These are phyloP conservation scores for Ptychoptera contaminata DNA, from an alignment of 2,888 invertebrate genomes.

Conservation along the genomic window DNA sequence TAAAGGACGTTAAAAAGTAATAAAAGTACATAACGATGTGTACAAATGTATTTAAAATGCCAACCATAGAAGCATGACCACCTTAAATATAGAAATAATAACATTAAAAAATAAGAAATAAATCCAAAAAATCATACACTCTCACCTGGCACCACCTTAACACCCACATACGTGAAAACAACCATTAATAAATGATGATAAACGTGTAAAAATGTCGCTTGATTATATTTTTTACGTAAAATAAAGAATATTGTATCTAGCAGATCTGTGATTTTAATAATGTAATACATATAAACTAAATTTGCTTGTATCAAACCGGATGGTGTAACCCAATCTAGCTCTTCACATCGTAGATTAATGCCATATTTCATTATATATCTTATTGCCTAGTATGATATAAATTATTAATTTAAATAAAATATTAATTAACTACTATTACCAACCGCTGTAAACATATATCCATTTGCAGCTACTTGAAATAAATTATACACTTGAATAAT, in stretches of 20 bases:
- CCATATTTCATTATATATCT: neutral
- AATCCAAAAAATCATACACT: too few relatives aligned
- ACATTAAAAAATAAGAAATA: neutral
- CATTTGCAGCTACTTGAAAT: conserved; percentile 43
- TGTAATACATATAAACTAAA: conserved; percentile 37
- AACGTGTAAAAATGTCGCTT: conserved; percentile 50
- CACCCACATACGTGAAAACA: conserved; percentile 38
- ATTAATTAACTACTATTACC: conserved; percentile 11
- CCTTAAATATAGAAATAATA: conserved; percentile 26
- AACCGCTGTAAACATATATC: conserved; percentile 38
- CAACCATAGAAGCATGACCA: conserved; percentile 48
- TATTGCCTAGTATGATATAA: neutral
- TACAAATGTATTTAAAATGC: conserved; percentile 55
- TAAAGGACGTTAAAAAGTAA: conserved; percentile 58
- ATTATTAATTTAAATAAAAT: neutral
- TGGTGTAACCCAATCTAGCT: neutral
- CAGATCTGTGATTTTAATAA: conserved; percentile 46
- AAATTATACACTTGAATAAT: conserved; percentile 49
- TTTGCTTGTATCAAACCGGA: neutral
- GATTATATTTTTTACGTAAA: conserved; percentile 49
- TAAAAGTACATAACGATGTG: conserved; percentile 72
- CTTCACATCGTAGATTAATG: neutral
- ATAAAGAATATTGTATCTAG: conserved; percentile 54
- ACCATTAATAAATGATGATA: conserved; percentile 62
- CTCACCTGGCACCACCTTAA: conserved; percentile 40